A percentile compares a stretch with the other conserved stretches of the same genome.
phyloP scores from a whole-genome alignment of 2,113 vertebrate genomes.

The Crotalus viridis region DNA sequence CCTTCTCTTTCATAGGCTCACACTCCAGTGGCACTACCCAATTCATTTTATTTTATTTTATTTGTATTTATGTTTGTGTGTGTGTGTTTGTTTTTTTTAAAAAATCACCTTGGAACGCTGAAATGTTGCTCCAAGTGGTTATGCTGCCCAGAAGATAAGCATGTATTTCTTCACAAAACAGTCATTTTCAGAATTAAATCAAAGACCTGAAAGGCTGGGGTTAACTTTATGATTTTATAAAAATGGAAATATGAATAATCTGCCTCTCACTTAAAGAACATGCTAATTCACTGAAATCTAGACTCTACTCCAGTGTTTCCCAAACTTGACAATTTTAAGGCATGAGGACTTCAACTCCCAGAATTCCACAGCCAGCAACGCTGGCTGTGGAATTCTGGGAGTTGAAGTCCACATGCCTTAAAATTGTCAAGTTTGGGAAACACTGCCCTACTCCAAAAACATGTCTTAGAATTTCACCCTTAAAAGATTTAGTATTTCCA shows the following conservation, averaged over 20 bases:
- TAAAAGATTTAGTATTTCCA: neutral
- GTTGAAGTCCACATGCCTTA: no score
- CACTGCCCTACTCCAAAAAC: neutral
- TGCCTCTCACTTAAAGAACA: neutral
- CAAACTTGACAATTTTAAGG: no score
- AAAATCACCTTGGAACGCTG: neutral
- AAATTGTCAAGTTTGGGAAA: no score
- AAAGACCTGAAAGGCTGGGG: neutral
- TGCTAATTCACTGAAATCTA: neutral
- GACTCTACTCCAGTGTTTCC: neutral
- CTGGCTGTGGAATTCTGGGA: no score
- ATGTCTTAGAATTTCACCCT: neutral
- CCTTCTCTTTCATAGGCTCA: neutral
- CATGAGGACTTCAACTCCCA: no score
- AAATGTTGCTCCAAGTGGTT: neutral
- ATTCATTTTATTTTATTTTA: neutral
- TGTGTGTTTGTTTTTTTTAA: no score
- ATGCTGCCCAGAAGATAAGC: neutral
- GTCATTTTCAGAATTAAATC: neutral
- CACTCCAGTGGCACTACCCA: neutral
- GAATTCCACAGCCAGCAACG: no score
- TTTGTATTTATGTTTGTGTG: no score
- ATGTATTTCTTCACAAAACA: neutral
- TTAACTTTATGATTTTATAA: neutral
- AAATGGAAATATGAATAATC: neutral